These are phyloP conservation scores for Mormyrops boulengeri DNA, from an alignment of 2,797 vertebrate species.

Conservation along the genomic window DNA sequence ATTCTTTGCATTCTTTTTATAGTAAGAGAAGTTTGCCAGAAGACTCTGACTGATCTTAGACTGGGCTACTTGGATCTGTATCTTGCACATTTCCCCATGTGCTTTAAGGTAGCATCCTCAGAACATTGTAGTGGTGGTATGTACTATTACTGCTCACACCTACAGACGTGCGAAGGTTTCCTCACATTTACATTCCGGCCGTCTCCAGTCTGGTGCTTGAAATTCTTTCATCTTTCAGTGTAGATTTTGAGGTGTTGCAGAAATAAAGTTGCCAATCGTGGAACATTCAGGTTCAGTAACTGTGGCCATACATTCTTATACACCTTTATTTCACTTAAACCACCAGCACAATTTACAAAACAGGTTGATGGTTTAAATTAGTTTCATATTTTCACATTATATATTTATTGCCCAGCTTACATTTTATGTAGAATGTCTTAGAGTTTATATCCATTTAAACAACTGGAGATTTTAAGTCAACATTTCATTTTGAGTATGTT, in stretches of 20 bases:
- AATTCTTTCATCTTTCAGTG: neutral
- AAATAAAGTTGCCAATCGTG: neutral
- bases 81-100: neutral
- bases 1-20: neutral
- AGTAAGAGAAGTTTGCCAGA: neutral
- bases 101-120: neutral
- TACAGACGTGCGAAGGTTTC: neutral
- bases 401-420: neutral
- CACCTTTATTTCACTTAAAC: neutral
- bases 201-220: neutral
- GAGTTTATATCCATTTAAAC: neutral
- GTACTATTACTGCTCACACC: neutral
- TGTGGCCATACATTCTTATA: neutral
- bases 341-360: neutral
- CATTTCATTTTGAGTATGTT: neutral
- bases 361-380: neutral
- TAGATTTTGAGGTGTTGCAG: neutral
- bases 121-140: neutral
- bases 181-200: neutral
- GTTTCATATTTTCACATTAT: neutral
- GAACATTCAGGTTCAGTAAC: neutral
- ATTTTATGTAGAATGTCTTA: neutral
- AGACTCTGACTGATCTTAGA: neutral
- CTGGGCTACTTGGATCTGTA: neutral
- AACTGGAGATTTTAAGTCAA: neutral